Evolutionary conservation across 2,113 vertebrate genomes (phyloP).

Genomic region (Varanus komodoensis): DNA sequence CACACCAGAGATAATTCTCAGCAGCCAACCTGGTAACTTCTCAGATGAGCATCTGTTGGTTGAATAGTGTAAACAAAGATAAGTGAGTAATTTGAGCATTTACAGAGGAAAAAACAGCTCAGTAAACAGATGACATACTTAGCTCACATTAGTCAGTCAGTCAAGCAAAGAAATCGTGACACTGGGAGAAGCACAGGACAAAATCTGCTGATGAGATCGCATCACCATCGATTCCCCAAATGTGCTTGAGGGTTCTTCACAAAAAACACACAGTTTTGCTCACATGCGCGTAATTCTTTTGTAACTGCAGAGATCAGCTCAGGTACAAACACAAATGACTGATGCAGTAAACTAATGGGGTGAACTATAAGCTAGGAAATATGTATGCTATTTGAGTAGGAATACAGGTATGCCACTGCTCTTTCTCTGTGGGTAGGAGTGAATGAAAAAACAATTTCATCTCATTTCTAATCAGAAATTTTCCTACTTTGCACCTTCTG

Average conservation of each 20-base stretch:
- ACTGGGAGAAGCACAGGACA: constrained; percentile 1
- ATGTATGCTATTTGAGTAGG: background rate
- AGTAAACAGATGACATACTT: background rate
- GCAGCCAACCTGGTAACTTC: background rate
- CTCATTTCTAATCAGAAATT: too few relatives aligned
- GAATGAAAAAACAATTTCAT: background rate
- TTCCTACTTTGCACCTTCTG: too few relatives aligned
- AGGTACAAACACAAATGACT: background rate
- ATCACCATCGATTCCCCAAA: background rate
- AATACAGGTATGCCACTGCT: background rate
- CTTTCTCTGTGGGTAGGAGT: background rate
- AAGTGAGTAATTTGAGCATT: constrained; percentile 3
- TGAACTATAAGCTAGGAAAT: background rate
- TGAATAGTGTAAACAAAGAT: background rate
- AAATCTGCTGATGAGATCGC: background rate
- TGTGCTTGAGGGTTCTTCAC: background rate
- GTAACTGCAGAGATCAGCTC: background rate
- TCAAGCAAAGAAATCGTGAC: background rate
- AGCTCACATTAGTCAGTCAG: background rate
- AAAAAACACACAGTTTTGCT: background rate
- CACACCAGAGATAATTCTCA: background rate
- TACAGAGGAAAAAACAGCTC: background rate
- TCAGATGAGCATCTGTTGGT: background rate
- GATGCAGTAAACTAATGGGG: background rate
- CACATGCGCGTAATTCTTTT: background rate